Percentiles rank a stretch among this genome's conserved stretches.
Evolutionary conservation across 2,888 invertebrate genomes (phyloP).

Genomic region (Scaptomyza caliginosa): DNA sequence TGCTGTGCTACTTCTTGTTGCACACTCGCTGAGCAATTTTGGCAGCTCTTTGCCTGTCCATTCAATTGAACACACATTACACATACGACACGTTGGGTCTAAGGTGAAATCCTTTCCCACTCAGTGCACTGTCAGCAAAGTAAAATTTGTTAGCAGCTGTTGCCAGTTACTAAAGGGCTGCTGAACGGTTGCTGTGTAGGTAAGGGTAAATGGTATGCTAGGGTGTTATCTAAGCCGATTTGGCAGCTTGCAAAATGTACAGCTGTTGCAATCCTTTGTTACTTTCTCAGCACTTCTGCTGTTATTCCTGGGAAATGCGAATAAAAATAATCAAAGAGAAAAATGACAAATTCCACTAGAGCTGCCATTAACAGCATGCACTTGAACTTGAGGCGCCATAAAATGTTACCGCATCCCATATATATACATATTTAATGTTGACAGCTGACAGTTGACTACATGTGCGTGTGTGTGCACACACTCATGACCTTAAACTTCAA

Average conservation of each 20-base stretch:
- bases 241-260: conserved; percentile 42
- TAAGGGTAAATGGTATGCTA: no score
- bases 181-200: background rate
- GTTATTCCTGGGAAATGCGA: conserved; percentile 11
- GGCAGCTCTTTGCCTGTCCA: conserved; percentile 53
- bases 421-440: conserved; percentile 62
- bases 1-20: conserved; percentile 15
- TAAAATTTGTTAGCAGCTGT: conserved; percentile 50
- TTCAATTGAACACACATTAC: conserved; percentile 63
- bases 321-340: conserved; percentile 7
- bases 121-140: conserved; percentile 53
- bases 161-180: conserved; percentile 19
- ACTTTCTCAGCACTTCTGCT: background rate
- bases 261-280: conserved; percentile 40
- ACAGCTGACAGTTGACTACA: conserved; percentile 59
- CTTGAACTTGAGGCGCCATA: conserved; percentile 62
- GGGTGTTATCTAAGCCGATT: conserved; percentile 44
- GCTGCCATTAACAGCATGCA: conserved; percentile 54
- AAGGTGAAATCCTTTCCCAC: conserved; percentile 39
- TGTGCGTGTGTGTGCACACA: conserved; percentile 38
- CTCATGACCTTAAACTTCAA: conserved; percentile 78
- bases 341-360: conserved; percentile 23
- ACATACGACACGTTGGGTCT: conserved; percentile 59
- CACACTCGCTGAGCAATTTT: conserved; percentile 37
- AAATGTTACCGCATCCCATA: conserved; percentile 40